phyloP scores from a whole-genome alignment of 2,113 vertebrate genomes.

The Maccullochella peelii region DNA sequence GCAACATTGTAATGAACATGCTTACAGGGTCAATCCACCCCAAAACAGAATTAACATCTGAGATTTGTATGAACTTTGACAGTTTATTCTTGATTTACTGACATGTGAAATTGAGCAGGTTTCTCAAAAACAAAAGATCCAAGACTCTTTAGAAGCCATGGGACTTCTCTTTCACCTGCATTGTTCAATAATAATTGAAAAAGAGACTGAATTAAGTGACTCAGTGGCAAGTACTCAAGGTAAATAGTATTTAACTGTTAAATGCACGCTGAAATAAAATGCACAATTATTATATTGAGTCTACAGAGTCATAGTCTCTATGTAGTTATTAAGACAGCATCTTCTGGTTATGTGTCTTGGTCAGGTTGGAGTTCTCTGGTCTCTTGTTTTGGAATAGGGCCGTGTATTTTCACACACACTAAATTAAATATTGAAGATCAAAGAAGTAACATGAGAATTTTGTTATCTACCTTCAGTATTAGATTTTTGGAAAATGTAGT shows the following conservation, averaged over 20 bases:
- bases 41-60: neutral
- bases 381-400: conserved; percentile 1
- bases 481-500: neutral
- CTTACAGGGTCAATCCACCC: neutral
- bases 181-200: neutral
- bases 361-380: neutral
- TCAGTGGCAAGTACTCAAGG: neutral
- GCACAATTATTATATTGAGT: neutral
- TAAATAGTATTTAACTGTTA: neutral
- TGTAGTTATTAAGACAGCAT: neutral
- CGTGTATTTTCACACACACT: neutral
- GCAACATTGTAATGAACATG: neutral
- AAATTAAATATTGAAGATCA: conserved; percentile 16
- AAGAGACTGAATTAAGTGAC: neutral
- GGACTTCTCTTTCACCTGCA: neutral
- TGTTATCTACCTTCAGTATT: neutral
- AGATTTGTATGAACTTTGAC: neutral
- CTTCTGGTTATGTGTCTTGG: neutral
- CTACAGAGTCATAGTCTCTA: neutral
- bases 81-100: conserved; percentile 5
- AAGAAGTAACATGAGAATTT: conserved; percentile 4
- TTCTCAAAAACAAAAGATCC: neutral
- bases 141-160: neutral
- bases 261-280: neutral
- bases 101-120: neutral